Evolutionary conservation across 2,797 vertebrate genomes (phyloP).

Genomic region (Urosaurus nigricauda): DNA sequence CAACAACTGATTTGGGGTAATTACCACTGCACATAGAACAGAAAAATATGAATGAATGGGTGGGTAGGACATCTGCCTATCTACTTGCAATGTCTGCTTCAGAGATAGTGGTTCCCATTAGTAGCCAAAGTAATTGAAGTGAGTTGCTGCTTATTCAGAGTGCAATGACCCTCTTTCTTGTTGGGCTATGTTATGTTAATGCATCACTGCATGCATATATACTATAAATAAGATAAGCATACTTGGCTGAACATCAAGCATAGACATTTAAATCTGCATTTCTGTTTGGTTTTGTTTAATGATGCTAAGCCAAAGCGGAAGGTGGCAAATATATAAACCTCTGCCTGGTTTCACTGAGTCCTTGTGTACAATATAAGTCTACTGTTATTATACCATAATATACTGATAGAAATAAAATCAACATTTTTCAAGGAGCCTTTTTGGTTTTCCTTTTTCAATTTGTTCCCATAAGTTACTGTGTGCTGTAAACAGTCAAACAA

Average conservation of each 20-base stretch:
- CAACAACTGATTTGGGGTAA: conserved; percentile 61
- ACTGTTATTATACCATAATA: conserved; percentile 51
- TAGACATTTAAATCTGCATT: conserved; percentile 65
- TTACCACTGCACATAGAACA: conserved; percentile 69
- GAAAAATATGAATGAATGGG: conserved; percentile 61
- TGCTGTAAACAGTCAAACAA: conserved; percentile 73
- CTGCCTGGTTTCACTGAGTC: conserved; percentile 75
- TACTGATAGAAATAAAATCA: conserved; percentile 76
- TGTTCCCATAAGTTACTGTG: conserved; percentile 66
- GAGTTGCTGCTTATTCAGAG: conserved; percentile 52
- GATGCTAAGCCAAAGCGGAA: conserved; percentile 73
- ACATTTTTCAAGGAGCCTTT: conserved; percentile 67
- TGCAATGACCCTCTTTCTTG: conserved; percentile 35
- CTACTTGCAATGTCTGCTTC: conserved; percentile 80
- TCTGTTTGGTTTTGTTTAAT: conserved; percentile 71
- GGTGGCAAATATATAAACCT: conserved; percentile 68
- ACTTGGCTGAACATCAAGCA: conserved; percentile 58
- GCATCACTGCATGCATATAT: conserved; percentile 36
- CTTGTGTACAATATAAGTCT: conserved; percentile 74
- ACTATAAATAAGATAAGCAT: conserved; percentile 58
- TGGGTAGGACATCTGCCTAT: conserved; percentile 74
- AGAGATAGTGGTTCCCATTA: conserved; percentile 68
- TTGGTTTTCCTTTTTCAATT: conserved; percentile 54
- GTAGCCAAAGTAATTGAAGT: conserved; percentile 57
- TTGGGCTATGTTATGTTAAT: conserved; percentile 53